These are phyloP conservation scores for Sapajus apella DNA, from an alignment of 2,113 vertebrate genomes.

Conservation along the genomic window DNA sequence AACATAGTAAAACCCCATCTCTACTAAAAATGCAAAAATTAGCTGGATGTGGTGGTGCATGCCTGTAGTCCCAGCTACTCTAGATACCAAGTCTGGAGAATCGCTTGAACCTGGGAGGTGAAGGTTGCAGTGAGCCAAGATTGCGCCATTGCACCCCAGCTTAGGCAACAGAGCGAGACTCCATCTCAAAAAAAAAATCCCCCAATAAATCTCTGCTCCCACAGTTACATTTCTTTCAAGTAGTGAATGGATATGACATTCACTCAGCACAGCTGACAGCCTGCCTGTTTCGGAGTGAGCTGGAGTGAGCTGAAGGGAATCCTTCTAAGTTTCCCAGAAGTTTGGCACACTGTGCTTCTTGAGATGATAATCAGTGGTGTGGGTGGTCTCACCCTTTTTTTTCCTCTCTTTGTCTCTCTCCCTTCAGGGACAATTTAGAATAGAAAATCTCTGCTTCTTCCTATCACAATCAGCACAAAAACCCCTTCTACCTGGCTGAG, in stretches of 20 bases:
- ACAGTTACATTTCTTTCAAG: neutral
- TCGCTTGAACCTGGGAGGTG: no score
- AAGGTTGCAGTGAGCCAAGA: no score
- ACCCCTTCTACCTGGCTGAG: conserved; percentile 63
- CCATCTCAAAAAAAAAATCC: no score
- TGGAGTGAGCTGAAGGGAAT: neutral
- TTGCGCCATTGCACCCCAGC: no score
- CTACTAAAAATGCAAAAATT: no score
- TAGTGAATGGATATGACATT: neutral
- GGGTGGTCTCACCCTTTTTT: neutral
- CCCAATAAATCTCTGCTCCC: neutral
- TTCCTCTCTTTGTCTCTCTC: neutral
- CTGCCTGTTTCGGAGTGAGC: fast-evolving
- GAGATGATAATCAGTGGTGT: neutral
- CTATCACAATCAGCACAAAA: neutral
- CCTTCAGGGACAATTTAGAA: conserved; percentile 26
- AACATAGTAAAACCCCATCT: no score
- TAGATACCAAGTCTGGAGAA: no score
- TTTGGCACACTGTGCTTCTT: neutral
- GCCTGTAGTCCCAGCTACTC: no score
- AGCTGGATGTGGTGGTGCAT: no score
- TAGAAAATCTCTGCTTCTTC: neutral
- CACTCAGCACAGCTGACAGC: neutral
- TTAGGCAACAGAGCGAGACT: no score
- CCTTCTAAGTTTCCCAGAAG: neutral